These are phyloP conservation scores for Myanophis thanlyinensis DNA, from an alignment of 2,113 vertebrate genomes.

Conservation along the genomic window DNA sequence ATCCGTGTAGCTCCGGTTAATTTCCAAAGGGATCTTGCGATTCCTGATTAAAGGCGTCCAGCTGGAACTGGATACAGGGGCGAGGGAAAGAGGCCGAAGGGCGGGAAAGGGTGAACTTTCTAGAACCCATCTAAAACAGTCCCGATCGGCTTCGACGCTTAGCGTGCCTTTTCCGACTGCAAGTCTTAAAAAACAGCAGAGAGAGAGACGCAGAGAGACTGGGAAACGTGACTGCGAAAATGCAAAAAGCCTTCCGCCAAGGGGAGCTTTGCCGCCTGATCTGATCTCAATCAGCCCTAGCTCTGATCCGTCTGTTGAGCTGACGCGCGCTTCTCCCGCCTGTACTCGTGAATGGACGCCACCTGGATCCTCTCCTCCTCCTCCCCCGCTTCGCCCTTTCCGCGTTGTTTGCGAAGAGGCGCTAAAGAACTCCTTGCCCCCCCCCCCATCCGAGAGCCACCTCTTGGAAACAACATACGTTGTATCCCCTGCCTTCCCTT, in stretches of 20 bases:
- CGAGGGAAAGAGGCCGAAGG: neutral
- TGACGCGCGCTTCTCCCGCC: neutral
- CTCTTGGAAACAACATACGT: neutral
- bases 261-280: neutral
- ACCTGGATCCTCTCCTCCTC: neutral
- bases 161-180: neutral
- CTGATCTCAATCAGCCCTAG: neutral
- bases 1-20: neutral
- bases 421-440: neutral
- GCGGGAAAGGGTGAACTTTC: neutral
- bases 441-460: neutral
- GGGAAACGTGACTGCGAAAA: neutral
- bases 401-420: neutral
- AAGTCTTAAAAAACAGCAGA: neutral
- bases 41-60: neutral
- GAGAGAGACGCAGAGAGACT: neutral
- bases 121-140: neutral
- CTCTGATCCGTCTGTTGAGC: neutral
- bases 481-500: conserved; percentile 7
- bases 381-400: neutral
- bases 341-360: neutral
- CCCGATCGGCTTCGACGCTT: neutral
- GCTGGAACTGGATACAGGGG: neutral
- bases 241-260: neutral
- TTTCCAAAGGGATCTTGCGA: neutral